phyloP scores from a whole-genome alignment of 2,797 vertebrate genomes.

The Myripristis jacobus region DNA sequence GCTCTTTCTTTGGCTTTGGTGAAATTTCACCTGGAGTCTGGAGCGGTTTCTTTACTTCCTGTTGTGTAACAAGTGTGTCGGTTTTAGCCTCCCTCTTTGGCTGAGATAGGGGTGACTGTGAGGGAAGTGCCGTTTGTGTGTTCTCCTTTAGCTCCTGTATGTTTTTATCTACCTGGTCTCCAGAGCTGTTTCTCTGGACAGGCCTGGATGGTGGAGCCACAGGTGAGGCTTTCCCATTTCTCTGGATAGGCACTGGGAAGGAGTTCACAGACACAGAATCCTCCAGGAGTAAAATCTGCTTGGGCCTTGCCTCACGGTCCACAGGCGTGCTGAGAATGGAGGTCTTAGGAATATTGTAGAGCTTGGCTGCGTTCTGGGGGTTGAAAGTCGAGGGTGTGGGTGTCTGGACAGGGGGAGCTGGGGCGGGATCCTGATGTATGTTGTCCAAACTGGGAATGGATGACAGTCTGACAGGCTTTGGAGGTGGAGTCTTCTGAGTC shows the following conservation, averaged over 20 bases:
- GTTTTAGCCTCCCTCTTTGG: slow-evolving; percentile 43
- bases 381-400: slow-evolving; percentile 80
- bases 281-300: slow-evolving; percentile 75
- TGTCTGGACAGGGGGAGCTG: slow-evolving; percentile 55
- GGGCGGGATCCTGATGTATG: slow-evolving; percentile 63
- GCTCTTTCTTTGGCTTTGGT: slow-evolving; percentile 52
- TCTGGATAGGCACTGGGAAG: slow-evolving; percentile 45
- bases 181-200: slow-evolving; percentile 54
- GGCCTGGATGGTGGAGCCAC: slow-evolving; percentile 63
- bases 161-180: slow-evolving; percentile 47
- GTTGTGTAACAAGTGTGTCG: slow-evolving; percentile 24
- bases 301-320: slow-evolving; percentile 63
- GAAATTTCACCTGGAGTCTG: slow-evolving; percentile 34
- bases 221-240: slow-evolving; percentile 61
- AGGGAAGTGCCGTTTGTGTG: slow-evolving; percentile 43
- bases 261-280: slow-evolving; percentile 64
- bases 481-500: slow-evolving; percentile 74
- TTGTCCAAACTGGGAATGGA: slow-evolving; percentile 73
- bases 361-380: slow-evolving; percentile 79
- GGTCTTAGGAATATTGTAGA: slow-evolving; percentile 69
- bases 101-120: slow-evolving; percentile 23
- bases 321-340: slow-evolving; percentile 46
- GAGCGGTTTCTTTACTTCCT: slow-evolving; percentile 39
- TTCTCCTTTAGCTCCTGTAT: slow-evolving; percentile 51
- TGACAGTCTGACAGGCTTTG: slow-evolving; percentile 79